Evolutionary conservation across 2,113 vertebrate species (phyloP).

Genomic region (Nothoprocta pentlandii): DNA sequence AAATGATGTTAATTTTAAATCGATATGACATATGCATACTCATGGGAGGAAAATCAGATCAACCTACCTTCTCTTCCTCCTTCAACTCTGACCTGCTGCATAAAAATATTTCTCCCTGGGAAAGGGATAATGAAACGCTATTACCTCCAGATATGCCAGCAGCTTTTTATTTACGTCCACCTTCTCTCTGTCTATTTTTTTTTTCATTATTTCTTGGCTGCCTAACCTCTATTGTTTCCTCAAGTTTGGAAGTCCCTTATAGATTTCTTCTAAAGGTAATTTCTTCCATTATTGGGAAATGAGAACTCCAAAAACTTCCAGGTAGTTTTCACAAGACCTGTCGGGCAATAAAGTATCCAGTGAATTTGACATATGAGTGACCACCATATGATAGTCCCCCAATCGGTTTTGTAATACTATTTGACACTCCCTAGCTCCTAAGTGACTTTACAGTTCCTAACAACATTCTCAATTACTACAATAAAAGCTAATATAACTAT

Average conservation of each 20-base stretch:
- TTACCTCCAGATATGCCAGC: not conserved
- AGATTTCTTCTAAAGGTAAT: not conserved
- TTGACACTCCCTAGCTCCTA: not conserved
- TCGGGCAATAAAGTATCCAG: not conserved
- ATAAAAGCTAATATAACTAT: not conserved
- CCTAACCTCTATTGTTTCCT: not conserved
- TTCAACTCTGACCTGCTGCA: not conserved
- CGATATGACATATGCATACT: not conserved
- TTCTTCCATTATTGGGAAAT: constrained; percentile 19
- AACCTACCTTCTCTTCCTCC: not conserved
- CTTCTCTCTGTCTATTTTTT: not conserved
- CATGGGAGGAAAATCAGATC: not conserved
- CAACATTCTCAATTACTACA: not conserved
- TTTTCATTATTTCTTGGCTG: constrained; percentile 10
- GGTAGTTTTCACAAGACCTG: not conserved
- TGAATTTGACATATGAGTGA: not conserved
- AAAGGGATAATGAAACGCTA: not conserved
- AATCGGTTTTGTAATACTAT: constrained; percentile 18
- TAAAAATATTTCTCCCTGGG: constrained; percentile 13
- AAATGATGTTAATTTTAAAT: constrained; percentile 62
- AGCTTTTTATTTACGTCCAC: constrained; percentile 13
- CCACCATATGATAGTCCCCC: not conserved
- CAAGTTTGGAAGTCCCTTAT: no score
- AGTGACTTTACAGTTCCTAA: constrained; percentile 4
- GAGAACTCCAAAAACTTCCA: constrained; percentile 8